phyloP scores from a whole-genome alignment of 2,888 invertebrate species.

The Erannis defoliaria region DNA sequence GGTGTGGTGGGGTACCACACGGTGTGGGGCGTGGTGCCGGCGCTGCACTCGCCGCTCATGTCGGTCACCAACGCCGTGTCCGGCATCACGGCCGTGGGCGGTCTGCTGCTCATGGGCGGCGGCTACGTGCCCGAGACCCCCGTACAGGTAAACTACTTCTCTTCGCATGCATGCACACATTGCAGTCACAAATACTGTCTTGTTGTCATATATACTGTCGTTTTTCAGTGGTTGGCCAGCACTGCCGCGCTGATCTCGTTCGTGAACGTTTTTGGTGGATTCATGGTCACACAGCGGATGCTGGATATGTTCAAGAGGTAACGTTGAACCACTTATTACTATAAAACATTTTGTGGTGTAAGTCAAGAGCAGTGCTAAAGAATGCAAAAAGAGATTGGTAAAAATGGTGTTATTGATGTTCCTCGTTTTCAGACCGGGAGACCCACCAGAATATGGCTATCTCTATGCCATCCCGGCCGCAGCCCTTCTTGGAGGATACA shows the following conservation, averaged over 20 bases:
- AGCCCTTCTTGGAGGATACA: conserved; percentile 89
- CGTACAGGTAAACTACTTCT: conserved; percentile 85
- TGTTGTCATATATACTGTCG: too few species aligned
- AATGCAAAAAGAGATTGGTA: too few species aligned
- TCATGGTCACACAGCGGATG: conserved; percentile 96
- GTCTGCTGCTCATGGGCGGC: conserved; percentile 94
- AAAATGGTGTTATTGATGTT: not conserved
- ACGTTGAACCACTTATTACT: too few species aligned
- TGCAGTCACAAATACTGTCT: too few species aligned
- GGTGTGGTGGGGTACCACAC: conserved; percentile 95
- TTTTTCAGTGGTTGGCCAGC: conserved; percentile 92
- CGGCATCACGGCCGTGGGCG: conserved; percentile 97
- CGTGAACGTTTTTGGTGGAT: conserved; percentile 96
- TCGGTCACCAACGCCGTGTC: conserved; percentile 97
- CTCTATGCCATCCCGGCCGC: conserved; percentile 93
- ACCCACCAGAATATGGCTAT: conserved; percentile 94
- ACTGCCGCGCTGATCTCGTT: conserved; percentile 95
- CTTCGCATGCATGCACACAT: too few species aligned
- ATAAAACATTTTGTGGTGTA: too few species aligned
- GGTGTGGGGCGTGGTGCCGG: conserved; percentile 97
- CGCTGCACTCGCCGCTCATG: conserved; percentile 96
- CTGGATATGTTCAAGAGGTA: conserved; percentile 96
- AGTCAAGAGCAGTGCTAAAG: too few species aligned
- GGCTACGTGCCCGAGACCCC: conserved; percentile 91
- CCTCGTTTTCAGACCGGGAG: conserved; percentile 85